Base-by-base conservation (phyloP, 1,140 invertebrate genomes). In the Spodoptera frugiperda region DNA sequence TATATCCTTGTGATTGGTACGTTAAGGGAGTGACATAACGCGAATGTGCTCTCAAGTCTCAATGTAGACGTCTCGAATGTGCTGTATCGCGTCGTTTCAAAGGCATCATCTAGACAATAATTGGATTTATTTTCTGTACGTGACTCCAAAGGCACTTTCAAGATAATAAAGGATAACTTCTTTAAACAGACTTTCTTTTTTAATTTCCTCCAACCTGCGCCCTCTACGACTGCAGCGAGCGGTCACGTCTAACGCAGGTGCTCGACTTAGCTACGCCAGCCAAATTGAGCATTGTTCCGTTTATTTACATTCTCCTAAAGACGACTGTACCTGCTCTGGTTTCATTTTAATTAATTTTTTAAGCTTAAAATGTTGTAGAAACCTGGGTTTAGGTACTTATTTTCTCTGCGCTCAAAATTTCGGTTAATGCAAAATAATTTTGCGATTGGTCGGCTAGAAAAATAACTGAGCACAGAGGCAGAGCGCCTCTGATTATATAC, bases 211-310 rank as follows among this genome's bases (percentile, higher is more conserved):
- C 70, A 83, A 80, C 77, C 80, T 85, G 75, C 55, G 57, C 73
- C 76, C 74, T 53, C 68, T 76, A 73, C 49, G 53, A 48, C 19
- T 65, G 51, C 71, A 53, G 21, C 61, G 44, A 54, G 75, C 73
- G 79, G 80, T 84, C 84, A 84, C 84, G 84, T 86, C 79, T 63
- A 61, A 49, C 57, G 76, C 84, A 84, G 78, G 79, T 83, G 82
- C 80, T 63, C 76, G 65, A 46, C 76, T 82, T 79, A 76, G 78
- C 78, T 78, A 76, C 78, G 78, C 78, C 67, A 63, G 46, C 77
- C 63, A 82, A 86, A 86, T 83, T 82, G 79, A 82, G 76, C 79
- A 82, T 85, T 83, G 78, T 85, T 84, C 78, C 72, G 54, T 79
- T 84, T 81, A 79, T 74, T 82, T 77, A 75, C 55, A 51, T 25